A percentile compares a stretch with the other conserved stretches of the same genome.
These are phyloP conservation scores for Sebastes itinus DNA, from an alignment of 2,797 vertebrate genomes.

Conservation along the genomic window DNA sequence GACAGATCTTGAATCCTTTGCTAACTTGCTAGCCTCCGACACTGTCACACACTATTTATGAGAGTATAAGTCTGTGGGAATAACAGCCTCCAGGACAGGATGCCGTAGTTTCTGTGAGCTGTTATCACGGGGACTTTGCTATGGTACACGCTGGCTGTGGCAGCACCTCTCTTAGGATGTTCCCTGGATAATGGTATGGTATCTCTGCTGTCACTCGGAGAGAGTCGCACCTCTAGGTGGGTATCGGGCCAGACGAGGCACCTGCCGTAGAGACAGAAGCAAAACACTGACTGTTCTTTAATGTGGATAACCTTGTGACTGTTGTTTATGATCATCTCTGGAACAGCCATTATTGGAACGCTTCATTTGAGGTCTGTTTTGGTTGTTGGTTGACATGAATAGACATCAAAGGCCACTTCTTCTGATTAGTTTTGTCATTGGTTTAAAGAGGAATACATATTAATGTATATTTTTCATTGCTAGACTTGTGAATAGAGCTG, in stretches of 20 bases:
- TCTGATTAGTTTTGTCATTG: not conserved
- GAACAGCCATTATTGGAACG: not conserved
- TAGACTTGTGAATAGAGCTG: not conserved
- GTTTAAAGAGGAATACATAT: not conserved
- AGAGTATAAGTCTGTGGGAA: constrained; percentile 7
- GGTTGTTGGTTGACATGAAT: not conserved
- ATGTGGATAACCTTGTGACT: not conserved
- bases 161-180: constrained; percentile 76
- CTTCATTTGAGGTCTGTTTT: not conserved
- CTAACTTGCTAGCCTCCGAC: not conserved
- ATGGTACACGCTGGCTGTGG: constrained; percentile 55
- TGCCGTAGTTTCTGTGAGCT: constrained; percentile 5
- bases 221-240: constrained; percentile 89
- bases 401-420: not conserved
- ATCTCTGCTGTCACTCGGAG: constrained; percentile 87
- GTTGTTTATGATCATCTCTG: not conserved
- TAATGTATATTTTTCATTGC: not conserved
- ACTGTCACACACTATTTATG: not conserved
- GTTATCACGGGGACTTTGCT: constrained; percentile 28
- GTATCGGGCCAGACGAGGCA: constrained; percentile 47
- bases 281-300: not conserved
- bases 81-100: not conserved
- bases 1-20: constrained; percentile 25
- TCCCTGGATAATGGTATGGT: constrained; percentile 89
- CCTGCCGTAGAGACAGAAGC: not conserved